Evolutionary conservation across 2,888 invertebrate genomes (phyloP), one percentile per base, ranked within the genome.

Genomic region (Blastobasis adustella): DNA sequence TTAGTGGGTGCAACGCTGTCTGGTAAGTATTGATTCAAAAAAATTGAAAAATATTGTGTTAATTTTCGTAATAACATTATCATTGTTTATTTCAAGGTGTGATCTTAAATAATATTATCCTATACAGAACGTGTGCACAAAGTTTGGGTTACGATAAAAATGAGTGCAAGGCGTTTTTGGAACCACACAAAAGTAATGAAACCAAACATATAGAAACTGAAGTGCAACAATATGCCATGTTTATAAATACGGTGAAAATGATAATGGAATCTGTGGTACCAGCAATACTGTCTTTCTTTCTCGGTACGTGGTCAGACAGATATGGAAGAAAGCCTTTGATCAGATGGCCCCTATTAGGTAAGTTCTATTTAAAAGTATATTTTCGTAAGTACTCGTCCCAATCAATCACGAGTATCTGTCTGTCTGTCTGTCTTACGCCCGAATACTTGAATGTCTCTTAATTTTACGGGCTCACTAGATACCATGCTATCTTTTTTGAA

Each of bases 231-330:
- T 89, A 91, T 67, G 91, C 92, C 9, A 89, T 92, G 9, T 78
- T 90, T 57, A 90, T 95, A 49, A 69, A 90, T 5, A 93, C 93
- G 81, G 84, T 89, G 1, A 90, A 89, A 58, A 89, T 90, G 3
- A 72, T 94, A 1, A 74, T 94, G 42, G 92, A 93, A 61, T 90
- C 92, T 44, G 77, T 92, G 46, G 72, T 91, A 49, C 92, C 92
- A 5, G 90, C 92, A 0, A 61, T 92, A 42, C 67, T 91, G 9
- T 90, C 91, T 54, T 76, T 93, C 37, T 92, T 93, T 66, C 68
- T 93, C 49, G 93, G 93, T 5, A 91, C 92, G 0, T 94, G 93
- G 93, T 93, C 92, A 51, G 93, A 94, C 67, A 90, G 85, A 60
- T 89, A 91, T 71, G 93, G 93, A 6, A 82, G 93, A 45, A 90